Base-by-base conservation (phyloP, 1,140 invertebrate genomes). In the Zophobas morio region DNA sequence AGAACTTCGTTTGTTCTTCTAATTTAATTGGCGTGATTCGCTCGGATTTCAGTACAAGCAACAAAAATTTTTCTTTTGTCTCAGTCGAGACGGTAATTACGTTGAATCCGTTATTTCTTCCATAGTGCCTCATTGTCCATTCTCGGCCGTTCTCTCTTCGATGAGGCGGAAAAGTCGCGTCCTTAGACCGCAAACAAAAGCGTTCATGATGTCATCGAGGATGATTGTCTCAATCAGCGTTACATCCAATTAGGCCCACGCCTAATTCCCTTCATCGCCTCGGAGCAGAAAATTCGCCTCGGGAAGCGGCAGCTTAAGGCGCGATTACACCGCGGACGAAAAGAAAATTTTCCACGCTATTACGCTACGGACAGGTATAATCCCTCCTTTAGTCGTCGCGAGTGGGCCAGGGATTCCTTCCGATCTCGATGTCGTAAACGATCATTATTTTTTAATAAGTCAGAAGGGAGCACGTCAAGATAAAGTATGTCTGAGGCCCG, bases 381-480 rank as follows among this genome's bases (percentile, higher is more conserved):
- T 20, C 20, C 20, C 20, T 20, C 20, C 20, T 20, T 20, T 20
- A 20, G 20, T 20, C 6, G 3, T 3, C 42, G 42, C 42, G 42
- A 46, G 42, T 46, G 42, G 42, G 42, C 42, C 42, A 46, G 6
- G 42, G 42, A 20, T 20, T 20, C 20, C 20, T 20, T 20, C 20
- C 20, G 20, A 20, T 46, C 6, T 8, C 42, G 42, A 2, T 53
- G 49, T 53, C 20, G 20, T 6, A 6, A 53, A 2, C 20, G 5
- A 8, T 53, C 49, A 32, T 53, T 53, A 53, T 53, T 36, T 36
- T 57, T 33, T 57, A 57, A 57, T 8, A 57, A 57, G 54, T 57
- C 20, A 34, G 20, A 35, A 34, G 54, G 54, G 34, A 36, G 8
- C 20, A 20, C 20, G 20, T 20, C 20, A 20, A 20, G 20, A 20